Evolutionary conservation across 2,113 vertebrate genomes (phyloP), one percentile per base, ranked within the genome.

Genomic region (Antennarius striatus): DNA sequence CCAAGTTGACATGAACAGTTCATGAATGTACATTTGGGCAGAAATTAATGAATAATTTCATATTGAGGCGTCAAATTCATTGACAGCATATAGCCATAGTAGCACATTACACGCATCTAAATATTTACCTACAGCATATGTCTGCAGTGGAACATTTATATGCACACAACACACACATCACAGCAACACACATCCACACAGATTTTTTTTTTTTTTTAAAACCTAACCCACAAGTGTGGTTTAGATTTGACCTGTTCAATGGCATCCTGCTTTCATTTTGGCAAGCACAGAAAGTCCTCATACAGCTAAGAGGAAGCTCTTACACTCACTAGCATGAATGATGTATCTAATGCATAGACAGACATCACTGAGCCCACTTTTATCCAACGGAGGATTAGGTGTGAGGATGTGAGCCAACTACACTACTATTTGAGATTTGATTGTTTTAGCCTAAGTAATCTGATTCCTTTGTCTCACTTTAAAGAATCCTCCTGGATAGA

Each of bases 391-490:
- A 55, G 56, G 80, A 70, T 81, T 78, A 65, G 45, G n/a, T 49
- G 80, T 59, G 29, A 62, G 49, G 63, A 69, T 50, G 47, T 32
- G 61, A 75, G 75, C 83, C 85, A 80, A 83, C 62, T 67, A 43
- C 71, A 75, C 43, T 62, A 75, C 61, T 63, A 64, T 73, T 76
- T 75, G 78, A 75, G 46, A 72, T 81, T 79, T 84, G 73, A 88
- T 86, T 85, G 69, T 87, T 81, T 81, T 71, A 74, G 65, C 62
- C 10, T 16, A 17, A 28, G 80, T 56, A 80, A 87, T 80, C 67
- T 46, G 80, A 88, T 77, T 86, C 82, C 86, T 72, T 46, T 10
- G 43, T 43, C 66, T 87, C 53, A 17, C 58, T 73, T 73, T 29
- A 71, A 79, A 75, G 40, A 45, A 79, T 71, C 63, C 74, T 17